phyloP scores from a whole-genome alignment of 2,888 invertebrate species.

The Schizotus pectinicornis region DNA sequence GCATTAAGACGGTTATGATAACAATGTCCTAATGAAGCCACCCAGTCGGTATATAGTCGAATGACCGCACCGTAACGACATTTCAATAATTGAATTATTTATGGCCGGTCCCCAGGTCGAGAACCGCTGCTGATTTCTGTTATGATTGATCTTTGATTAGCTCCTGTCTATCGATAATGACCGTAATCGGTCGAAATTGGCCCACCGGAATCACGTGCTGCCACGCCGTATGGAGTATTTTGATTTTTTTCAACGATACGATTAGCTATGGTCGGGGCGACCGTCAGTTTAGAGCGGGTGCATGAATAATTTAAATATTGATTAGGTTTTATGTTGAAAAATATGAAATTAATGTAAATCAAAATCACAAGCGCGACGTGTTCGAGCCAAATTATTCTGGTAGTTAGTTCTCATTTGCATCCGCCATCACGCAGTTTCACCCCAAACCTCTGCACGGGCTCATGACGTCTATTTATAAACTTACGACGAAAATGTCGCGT shows the following conservation, averaged over 20 bases:
- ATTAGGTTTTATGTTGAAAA: conserved; percentile 56
- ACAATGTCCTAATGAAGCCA: conserved; percentile 54
- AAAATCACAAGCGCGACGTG: conserved; percentile 60
- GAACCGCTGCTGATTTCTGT: conserved; percentile 41
- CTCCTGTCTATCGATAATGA: conserved; percentile 32
- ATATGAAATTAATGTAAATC: conserved; percentile 61
- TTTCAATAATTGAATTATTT: conserved; percentile 59
- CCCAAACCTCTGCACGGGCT: conserved; percentile 34
- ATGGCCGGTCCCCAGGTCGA: conserved; percentile 45
- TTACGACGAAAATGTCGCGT: conserved; percentile 12
- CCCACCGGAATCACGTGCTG: too few species aligned
- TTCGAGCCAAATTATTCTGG: conserved; percentile 59
- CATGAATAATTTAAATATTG: conserved; percentile 53
- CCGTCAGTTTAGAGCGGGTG: conserved; percentile 37
- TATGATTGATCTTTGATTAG: conserved; percentile 53
- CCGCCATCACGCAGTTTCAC: conserved; percentile 54
- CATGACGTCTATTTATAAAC: conserved; percentile 31
- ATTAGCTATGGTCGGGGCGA: conserved; percentile 4
- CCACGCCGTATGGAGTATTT: too few species aligned
- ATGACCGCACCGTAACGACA: conserved; percentile 49
- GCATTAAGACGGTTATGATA: conserved; percentile 38
- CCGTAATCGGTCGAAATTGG: conserved; percentile 35
- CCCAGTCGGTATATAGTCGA: conserved; percentile 43
- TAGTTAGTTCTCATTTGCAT: conserved; percentile 59
- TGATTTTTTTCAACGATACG: neutral